Evolutionary conservation across 2,797 vertebrate genomes (phyloP).

Genomic region (Clarias platycephalus): DNA sequence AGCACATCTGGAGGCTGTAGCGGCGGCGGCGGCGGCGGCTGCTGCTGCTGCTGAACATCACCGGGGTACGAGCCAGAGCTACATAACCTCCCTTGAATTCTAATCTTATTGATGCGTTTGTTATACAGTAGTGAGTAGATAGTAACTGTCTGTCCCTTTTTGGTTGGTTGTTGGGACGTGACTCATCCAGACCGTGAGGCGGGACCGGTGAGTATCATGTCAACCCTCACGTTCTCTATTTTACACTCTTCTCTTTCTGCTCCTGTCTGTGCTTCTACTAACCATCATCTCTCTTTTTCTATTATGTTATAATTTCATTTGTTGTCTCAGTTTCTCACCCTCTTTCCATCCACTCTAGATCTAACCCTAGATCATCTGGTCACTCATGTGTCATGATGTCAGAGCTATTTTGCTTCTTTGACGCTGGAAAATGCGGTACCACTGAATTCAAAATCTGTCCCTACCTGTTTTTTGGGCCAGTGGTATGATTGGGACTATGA

Average conservation of each 20-base stretch:
- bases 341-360: neutral
- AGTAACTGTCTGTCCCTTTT: constrained; percentile 63
- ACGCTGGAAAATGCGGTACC: neutral
- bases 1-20: constrained; percentile 74
- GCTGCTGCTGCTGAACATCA: constrained; percentile 74
- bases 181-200: constrained; percentile 83
- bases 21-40: constrained; percentile 6
- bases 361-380: neutral
- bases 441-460: neutral
- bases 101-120: constrained; percentile 5
- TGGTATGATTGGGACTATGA: neutral
- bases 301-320: neutral
- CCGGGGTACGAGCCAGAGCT: constrained; percentile 73
- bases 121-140: neutral
- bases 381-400: neutral
- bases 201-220: constrained; percentile 81
- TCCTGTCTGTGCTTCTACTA: neutral
- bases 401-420: neutral
- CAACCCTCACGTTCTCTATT: neutral
- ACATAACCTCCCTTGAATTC: neutral
- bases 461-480: neutral
- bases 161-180: constrained; percentile 60
- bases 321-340: neutral
- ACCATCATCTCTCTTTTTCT: neutral
- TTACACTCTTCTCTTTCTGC: neutral